Base-by-base conservation (phyloP, 37 sponge, comb jelly and placozoan genomes). In the Geodia barretti region DNA sequence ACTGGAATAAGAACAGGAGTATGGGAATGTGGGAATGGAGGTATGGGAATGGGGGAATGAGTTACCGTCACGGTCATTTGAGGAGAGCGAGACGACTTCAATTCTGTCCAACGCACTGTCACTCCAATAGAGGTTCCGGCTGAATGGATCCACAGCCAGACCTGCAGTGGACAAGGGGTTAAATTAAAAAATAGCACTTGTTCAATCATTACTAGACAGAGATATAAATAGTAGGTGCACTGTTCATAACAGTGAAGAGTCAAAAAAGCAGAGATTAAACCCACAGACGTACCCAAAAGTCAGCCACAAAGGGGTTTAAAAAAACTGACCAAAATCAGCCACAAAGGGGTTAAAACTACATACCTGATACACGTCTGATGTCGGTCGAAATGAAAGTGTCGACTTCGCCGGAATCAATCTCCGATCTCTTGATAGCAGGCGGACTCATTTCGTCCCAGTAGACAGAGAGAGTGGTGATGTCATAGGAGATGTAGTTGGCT, bases 381-480 rank as follows among this genome's bases (percentile, higher is more conserved):
- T 66, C 61, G 19, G 66, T 54, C 62, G 37, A 64, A 30, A 85
- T 42, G 17, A 87, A 30, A 7, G 65, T 79, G 39, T 73, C 47
- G 20, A 54, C 69, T 38, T 75, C 61, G 14, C 95, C 91, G 58
- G 90, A 47, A 8, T 78, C 1, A 7, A 74, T 14, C 40, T 77
- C 34, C 0, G 91, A 75, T 19, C 85, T 38, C 60, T 38, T 39
- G 33, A 94, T 94, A 1, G 73, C 47, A 0, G 93, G 83, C 0
- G 64, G 74, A 29, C 69, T 32, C 3, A 69, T 4, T n/a, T 92
- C 86, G 4, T 81, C 74, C 95, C 95, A 95, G 70, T 89, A 95
- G 20, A 95, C 68, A 69, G 79, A 8, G 38, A 9, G 8, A 29
- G 7, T 8, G 8, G 37, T 30, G 40, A 37, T 35, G 68, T 83